Conservation (phyloP, 2,797 vertebrate species). For the Hypotaenidia philippensis region DNA sequence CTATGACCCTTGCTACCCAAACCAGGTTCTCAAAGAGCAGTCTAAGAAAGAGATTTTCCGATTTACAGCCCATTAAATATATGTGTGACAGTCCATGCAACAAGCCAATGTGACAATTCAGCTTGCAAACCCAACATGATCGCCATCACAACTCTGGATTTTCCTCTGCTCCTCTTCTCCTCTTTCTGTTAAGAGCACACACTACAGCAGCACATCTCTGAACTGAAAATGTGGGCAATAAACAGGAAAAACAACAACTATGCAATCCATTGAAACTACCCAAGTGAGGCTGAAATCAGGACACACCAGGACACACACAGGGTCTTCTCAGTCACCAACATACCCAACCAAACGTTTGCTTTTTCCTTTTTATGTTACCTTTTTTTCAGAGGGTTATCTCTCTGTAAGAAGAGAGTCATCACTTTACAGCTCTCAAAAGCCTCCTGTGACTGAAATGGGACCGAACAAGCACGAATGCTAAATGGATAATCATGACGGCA, state of each 20-base stretch:
- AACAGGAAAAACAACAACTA: not conserved
- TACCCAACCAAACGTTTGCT: not conserved
- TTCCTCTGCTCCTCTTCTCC: not conserved
- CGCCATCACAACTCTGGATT: not conserved
- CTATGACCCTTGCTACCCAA: not conserved
- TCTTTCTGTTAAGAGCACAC: not conserved
- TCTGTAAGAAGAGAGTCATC: not conserved
- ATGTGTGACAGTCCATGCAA: not conserved
- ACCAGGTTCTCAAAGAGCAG: not conserved
- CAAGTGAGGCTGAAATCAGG: not conserved
- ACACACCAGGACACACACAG: too few species aligned
- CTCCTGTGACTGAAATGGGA: not conserved
- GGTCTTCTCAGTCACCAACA: not conserved
- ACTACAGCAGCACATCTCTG: not conserved
- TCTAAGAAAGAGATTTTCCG: not conserved
- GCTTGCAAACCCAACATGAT: not conserved
- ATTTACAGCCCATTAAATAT: not conserved
- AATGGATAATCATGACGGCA: not conserved
- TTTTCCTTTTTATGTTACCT: not conserved
- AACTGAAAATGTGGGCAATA: not conserved
- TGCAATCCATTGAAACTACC: not conserved
- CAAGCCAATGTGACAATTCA: not conserved
- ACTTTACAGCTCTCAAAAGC: not conserved
- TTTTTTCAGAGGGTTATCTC: not conserved
- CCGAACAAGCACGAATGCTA: not conserved